Percentiles rank a stretch among this genome's conserved stretches.
These are phyloP conservation scores for Caenorhabditis sp. DNA, from an alignment of 2,888 invertebrate genomes.

Conservation along the genomic window DNA sequence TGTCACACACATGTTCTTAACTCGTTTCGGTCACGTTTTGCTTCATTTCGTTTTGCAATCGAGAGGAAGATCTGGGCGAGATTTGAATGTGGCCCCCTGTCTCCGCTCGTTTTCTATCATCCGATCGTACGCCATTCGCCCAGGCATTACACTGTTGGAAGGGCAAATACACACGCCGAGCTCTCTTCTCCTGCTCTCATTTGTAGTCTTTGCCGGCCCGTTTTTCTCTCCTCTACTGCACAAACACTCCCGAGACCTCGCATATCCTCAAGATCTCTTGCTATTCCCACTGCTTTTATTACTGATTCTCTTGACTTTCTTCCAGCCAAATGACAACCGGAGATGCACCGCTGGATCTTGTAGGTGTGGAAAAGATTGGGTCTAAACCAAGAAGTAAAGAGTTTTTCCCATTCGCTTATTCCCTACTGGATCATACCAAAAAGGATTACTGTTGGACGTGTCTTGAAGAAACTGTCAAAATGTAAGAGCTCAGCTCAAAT, in stretches of 20 bases:
- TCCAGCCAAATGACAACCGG: conserved; percentile 41
- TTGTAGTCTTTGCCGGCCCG: conserved; percentile 47
- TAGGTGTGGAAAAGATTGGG: conserved; percentile 64
- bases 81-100: conserved; percentile 33
- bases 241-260: conserved; percentile 54
- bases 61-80: conserved; percentile 35
- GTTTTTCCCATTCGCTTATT: conserved; percentile 83
- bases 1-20: conserved; percentile 45
- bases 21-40: conserved; percentile 13
- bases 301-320: conserved; percentile 15
- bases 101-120: conserved; percentile 16
- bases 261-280: conserved; percentile 49
- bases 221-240: conserved; percentile 53
- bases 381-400: conserved; percentile 62
- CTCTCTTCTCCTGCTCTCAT: conserved; percentile 54
- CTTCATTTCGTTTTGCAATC: conserved; percentile 22
- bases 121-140: conserved; percentile 56
- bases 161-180: conserved; percentile 58
- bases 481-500: conserved; percentile 47
- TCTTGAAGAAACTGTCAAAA: conserved; percentile 65
- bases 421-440: conserved; percentile 66
- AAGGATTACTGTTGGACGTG: conserved; percentile 81
- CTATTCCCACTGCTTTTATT: conserved; percentile 33
- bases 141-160: conserved; percentile 63
- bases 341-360: conserved; percentile 58